These are phyloP conservation scores for Tricholaema leucomelas DNA, from an alignment of 2,113 vertebrate species.

Conservation along the genomic window DNA sequence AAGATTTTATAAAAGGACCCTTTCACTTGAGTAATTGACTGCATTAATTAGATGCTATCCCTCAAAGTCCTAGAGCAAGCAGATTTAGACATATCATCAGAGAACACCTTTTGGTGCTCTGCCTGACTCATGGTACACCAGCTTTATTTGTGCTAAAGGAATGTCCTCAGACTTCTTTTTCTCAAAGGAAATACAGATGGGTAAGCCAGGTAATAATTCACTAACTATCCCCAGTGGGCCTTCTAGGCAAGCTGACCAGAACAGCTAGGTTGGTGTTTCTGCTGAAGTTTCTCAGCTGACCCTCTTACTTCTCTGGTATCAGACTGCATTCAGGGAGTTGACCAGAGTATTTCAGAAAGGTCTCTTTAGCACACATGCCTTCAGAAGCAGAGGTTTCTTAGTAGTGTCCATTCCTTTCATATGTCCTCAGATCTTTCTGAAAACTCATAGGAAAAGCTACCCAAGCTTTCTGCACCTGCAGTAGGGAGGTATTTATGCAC, in stretches of 20 bases:
- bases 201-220: background rate
- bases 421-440: background rate
- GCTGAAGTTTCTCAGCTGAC: background rate
- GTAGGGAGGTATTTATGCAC: background rate
- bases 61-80: constrained; percentile 12
- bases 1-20: constrained; percentile 40
- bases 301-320: background rate
- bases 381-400: background rate
- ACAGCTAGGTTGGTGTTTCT: background rate
- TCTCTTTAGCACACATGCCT: background rate
- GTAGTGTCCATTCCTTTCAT: background rate
- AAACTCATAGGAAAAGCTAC: background rate
- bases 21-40: constrained; percentile 15
- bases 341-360: background rate
- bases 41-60: constrained; percentile 41
- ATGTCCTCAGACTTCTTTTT: background rate
- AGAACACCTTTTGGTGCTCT: background rate
- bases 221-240: background rate
- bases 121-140: background rate
- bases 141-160: background rate
- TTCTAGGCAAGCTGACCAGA: background rate
- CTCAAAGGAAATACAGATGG: background rate
- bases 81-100: background rate
- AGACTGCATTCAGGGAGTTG: background rate
- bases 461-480: background rate